Evolutionary conservation across 2,797 vertebrate species (phyloP).

Genomic region (Oceanodroma leucorhoa): DNA sequence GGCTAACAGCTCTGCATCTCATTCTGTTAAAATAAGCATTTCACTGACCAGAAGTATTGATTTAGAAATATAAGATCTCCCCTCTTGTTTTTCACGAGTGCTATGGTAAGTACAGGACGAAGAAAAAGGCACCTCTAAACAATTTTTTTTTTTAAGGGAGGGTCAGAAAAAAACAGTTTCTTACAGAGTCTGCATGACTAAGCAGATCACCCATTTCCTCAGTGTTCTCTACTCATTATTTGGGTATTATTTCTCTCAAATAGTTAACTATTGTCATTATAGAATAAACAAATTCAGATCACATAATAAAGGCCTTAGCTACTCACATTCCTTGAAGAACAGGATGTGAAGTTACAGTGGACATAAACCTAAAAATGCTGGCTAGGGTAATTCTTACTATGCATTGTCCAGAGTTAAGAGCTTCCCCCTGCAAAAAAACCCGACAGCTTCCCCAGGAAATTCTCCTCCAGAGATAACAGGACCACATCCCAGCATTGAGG

Average conservation of each 20-base stretch:
- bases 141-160: neutral
- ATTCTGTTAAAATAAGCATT: constrained; percentile 19
- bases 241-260: neutral
- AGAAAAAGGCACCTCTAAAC: constrained; percentile 21
- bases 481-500: neutral
- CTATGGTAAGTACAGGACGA: neutral
- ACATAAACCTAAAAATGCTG: neutral
- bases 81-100: neutral
- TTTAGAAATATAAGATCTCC: constrained; percentile 13
- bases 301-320: neutral
- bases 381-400: neutral
- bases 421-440: neutral
- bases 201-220: neutral
- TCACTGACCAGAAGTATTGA: neutral
- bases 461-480: neutral
- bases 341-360: neutral
- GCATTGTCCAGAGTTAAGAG: neutral
- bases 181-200: neutral
- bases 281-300: constrained; percentile 7
- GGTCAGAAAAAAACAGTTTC: neutral
- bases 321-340: neutral
- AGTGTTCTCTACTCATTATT: neutral
- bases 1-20: neutral
- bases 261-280: neutral
- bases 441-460: neutral